These are phyloP conservation scores for Drymodes brunneopygia DNA, from an alignment of 2,113 vertebrate species.

Conservation along the genomic window DNA sequence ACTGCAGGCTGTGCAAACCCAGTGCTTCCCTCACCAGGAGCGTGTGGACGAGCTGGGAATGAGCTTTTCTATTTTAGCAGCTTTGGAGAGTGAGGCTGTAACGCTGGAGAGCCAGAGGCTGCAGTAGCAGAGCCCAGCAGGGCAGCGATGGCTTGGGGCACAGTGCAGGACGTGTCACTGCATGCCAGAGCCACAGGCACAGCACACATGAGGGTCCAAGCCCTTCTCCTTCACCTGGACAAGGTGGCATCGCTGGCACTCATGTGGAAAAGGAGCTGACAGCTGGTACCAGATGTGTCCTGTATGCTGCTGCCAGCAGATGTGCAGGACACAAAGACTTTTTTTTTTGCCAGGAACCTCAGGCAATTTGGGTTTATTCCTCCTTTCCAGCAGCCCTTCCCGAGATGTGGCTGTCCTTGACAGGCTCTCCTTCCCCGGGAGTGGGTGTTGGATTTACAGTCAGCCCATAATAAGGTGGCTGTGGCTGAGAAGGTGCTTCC, in stretches of 20 bases:
- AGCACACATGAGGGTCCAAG: fast-evolving
- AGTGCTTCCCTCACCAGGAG: fast-evolving
- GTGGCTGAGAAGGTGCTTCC: neutral
- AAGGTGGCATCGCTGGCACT: neutral
- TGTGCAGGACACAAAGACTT: neutral
- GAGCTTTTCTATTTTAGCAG: neutral
- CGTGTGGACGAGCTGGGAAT: fast-evolving
- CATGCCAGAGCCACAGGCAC: neutral
- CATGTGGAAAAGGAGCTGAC: neutral
- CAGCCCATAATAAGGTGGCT: neutral
- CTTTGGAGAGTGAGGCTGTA: neutral
- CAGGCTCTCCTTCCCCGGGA: neutral
- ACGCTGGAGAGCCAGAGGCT: neutral
- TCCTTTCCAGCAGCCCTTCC: neutral
- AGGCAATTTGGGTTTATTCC: neutral
- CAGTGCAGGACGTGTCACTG: neutral
- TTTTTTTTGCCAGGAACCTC: neutral
- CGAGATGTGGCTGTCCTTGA: neutral
- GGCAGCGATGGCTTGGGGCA: neutral
- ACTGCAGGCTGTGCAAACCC: neutral
- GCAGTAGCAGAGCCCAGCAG: neutral
- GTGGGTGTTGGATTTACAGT: neutral
- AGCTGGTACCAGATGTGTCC: neutral
- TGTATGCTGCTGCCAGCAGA: fast-evolving
- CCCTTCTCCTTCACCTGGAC: neutral